Percentiles rank a stretch among this genome's conserved stretches.
phyloP scores from a whole-genome alignment of 2,888 invertebrate genomes.

The Dynastes grantii region DNA sequence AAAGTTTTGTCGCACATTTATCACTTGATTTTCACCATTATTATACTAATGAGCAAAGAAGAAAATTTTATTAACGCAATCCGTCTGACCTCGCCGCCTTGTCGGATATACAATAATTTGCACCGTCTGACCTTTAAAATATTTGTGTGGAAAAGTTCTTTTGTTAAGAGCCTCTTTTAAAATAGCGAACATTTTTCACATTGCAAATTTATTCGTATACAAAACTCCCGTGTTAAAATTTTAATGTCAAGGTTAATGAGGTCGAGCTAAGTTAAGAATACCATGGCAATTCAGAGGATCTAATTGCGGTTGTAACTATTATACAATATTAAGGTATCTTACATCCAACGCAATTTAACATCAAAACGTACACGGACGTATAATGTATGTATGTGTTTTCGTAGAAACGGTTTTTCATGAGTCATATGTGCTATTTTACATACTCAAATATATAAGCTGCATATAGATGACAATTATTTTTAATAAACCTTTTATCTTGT shows the following conservation, averaged over 20 bases:
- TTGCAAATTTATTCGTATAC: conserved; percentile 20
- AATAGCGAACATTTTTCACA: conserved; percentile 1
- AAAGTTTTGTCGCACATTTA: conserved; percentile 8
- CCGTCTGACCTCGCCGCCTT: conserved; percentile 20
- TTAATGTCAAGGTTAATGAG: conserved; percentile 36
- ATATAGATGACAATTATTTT: too few species aligned
- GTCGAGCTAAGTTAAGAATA: conserved; percentile 5
- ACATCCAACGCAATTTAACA: conserved; percentile 3
- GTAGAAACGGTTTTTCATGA: too few species aligned
- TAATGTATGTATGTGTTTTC: too few species aligned
- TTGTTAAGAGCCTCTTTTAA: conserved; percentile 8
- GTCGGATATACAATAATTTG: conserved; percentile 1
- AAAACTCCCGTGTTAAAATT: neutral
- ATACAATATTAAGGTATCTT: conserved; percentile 13
- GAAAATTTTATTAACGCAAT: conserved; percentile 19
- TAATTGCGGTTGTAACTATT: conserved; percentile 19
- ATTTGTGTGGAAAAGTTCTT: conserved; percentile 26
- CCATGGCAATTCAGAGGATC: neutral
- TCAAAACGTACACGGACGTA: too few species aligned
- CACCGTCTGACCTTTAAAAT: conserved; percentile 28
- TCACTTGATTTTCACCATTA: conserved; percentile 1
- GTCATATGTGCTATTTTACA: too few species aligned
- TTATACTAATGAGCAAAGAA: conserved; percentile 12
- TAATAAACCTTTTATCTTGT: too few species aligned
- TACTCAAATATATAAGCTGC: too few species aligned